phyloP scores from a whole-genome alignment of 2,113 vertebrate species.

The Ranitomeya imitator region DNA sequence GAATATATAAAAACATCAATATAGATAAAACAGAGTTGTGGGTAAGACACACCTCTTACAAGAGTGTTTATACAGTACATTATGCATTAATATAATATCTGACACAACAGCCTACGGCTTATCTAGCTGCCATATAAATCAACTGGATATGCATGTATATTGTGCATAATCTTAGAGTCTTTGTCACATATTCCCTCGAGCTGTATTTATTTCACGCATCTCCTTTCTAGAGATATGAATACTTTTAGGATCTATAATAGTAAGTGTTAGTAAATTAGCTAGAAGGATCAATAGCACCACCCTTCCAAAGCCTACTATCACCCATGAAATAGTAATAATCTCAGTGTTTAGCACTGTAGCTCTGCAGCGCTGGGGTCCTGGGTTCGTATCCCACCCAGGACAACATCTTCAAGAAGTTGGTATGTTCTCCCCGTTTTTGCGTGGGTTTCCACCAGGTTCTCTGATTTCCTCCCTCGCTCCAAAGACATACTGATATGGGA shows the following conservation, averaged over 20 bases:
- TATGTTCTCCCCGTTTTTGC: too few relatives aligned
- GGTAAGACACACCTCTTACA: background rate
- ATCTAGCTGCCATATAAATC: conserved; percentile 9
- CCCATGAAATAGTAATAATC: background rate
- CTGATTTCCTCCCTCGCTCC: too few relatives aligned
- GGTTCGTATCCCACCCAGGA: too few relatives aligned
- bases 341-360: too few relatives aligned
- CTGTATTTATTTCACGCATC: background rate
- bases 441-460: too few relatives aligned
- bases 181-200: background rate
- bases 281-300: background rate
- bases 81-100: background rate
- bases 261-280: background rate
- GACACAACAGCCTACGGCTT: background rate
- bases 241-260: background rate
- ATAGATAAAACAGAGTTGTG: background rate
- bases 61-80: background rate
- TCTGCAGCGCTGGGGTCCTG: too few relatives aligned
- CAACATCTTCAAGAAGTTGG: too few relatives aligned
- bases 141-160: background rate
- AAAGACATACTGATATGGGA: too few relatives aligned
- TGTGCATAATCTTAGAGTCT: background rate
- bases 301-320: too few relatives aligned
- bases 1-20: background rate
- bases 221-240: background rate